A percentile compares a stretch with the other conserved stretches of the same genome.
phyloP scores from a whole-genome alignment of 2,797 vertebrate species.

The Psittacula derbiana region DNA sequence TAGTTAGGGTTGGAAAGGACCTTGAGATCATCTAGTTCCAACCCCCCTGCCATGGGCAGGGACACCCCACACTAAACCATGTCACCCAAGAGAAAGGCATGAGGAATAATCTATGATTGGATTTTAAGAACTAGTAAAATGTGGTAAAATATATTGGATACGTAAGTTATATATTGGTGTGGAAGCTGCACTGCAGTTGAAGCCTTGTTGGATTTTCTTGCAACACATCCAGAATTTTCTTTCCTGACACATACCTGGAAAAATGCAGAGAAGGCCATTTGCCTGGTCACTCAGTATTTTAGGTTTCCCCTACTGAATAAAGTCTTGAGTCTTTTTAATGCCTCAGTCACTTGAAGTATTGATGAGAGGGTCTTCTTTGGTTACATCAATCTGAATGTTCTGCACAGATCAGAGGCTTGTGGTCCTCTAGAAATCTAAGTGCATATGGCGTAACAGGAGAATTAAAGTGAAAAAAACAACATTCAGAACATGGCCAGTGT shows the following conservation, averaged over 20 bases:
- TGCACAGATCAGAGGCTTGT: background rate
- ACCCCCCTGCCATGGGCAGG: too few species aligned
- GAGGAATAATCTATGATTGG: background rate
- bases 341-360: background rate
- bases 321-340: background rate
- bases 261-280: background rate
- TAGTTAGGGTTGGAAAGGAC: too few species aligned
- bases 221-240: background rate
- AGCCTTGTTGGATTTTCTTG: background rate
- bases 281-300: background rate
- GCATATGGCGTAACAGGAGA: background rate
- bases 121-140: background rate
- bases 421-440: background rate
- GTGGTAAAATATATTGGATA: background rate
- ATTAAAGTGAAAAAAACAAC: background rate
- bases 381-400: background rate
- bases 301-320: background rate
- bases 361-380: background rate
- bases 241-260: background rate
- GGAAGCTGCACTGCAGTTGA: background rate
- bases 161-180: background rate
- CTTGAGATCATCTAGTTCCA: too few species aligned
- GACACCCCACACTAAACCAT: too few species aligned
- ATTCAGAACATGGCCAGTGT: background rate
- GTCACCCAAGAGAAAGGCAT: background rate